phyloP scores from a whole-genome alignment of 2,888 invertebrate genomes.

The Polyploca ridens region DNA sequence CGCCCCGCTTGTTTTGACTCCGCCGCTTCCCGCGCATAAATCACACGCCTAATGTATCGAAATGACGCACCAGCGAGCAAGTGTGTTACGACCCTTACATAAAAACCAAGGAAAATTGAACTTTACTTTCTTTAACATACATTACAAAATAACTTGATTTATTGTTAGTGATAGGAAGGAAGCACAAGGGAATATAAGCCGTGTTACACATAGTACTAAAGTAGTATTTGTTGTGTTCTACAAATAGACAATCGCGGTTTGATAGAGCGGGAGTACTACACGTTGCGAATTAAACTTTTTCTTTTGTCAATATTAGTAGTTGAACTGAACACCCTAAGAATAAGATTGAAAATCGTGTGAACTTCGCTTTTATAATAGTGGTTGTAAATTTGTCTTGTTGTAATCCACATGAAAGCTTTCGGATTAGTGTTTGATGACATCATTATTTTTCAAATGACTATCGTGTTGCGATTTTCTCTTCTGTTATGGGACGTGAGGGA shows the following conservation, averaged over 20 bases:
- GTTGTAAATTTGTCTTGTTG: constrained; percentile 44
- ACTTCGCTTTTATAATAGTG: constrained; percentile 12
- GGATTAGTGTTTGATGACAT: constrained; percentile 85
- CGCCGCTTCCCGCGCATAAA: constrained; percentile 75
- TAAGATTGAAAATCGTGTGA: constrained; percentile 42
- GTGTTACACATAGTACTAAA: constrained; percentile 20
- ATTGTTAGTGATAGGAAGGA: neutral
- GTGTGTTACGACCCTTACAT: constrained; percentile 59
- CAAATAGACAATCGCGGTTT: constrained; percentile 50
- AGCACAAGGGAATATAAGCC: constrained; percentile 16
- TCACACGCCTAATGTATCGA: constrained; percentile 83
- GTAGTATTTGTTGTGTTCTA: constrained; percentile 37
- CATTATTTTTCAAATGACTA: constrained; percentile 82
- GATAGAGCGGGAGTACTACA: constrained; percentile 48
- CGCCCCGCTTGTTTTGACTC: constrained; percentile 72
- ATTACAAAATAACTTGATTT: constrained; percentile 16
- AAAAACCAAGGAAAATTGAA: constrained; percentile 28
- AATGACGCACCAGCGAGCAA: constrained; percentile 66
- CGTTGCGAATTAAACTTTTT: constrained; percentile 26
- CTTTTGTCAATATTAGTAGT: constrained; percentile 10
- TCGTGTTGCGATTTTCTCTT: constrained; percentile 76
- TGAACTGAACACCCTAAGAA: constrained; percentile 15
- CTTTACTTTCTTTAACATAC: constrained; percentile 21
- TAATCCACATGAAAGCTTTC: constrained; percentile 84
- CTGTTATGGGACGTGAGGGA: constrained; percentile 58